Conservation (phyloP, 2,888 invertebrate genomes). For the Andrena chrysosceles region DNA sequence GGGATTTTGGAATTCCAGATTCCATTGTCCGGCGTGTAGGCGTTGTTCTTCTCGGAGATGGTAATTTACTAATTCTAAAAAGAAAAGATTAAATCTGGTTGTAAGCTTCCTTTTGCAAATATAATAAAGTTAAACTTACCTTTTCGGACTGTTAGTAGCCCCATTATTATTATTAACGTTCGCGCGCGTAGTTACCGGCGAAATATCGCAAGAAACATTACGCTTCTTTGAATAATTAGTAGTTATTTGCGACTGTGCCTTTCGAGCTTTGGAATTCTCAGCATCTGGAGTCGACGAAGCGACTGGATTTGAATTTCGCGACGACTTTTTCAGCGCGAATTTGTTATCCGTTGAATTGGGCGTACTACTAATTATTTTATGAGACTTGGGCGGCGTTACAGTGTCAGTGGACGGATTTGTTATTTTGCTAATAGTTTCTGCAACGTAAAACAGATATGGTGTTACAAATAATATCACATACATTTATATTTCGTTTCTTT, state of each 20-base stretch:
- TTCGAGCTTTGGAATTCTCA: slow-evolving; percentile 37
- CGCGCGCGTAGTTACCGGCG: slow-evolving; percentile 74
- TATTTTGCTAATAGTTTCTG: slow-evolving; percentile 65
- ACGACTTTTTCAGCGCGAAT: slow-evolving; percentile 59
- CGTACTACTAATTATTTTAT: slow-evolving; percentile 77
- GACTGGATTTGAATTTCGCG: slow-evolving; percentile 75
- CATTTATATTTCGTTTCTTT: not conserved
- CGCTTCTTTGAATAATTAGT: slow-evolving; percentile 49
- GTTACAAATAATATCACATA: not conserved
- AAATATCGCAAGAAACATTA: slow-evolving; percentile 72
- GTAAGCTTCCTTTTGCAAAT: not conserved
- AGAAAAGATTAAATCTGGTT: slow-evolving; percentile 1
- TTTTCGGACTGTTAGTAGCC: slow-evolving; percentile 58
- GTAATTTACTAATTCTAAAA: slow-evolving; percentile 58
- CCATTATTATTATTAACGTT: slow-evolving; percentile 41
- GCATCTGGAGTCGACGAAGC: slow-evolving; percentile 81
- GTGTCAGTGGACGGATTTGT: slow-evolving; percentile 35
- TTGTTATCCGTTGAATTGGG: slow-evolving; percentile 71
- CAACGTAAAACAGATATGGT: slow-evolving; percentile 11
- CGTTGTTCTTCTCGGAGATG: slow-evolving; percentile 64
- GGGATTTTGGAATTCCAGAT: slow-evolving; percentile 67
- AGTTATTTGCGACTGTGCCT: slow-evolving; percentile 9
- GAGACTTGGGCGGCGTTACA: slow-evolving; percentile 71
- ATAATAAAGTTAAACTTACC: slow-evolving; percentile 53
- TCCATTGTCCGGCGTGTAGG: slow-evolving; percentile 53